Percentiles rank a stretch among this genome's conserved stretches.
Evolutionary conservation across 2,888 invertebrate genomes (phyloP).

Genomic region (Caenorhabditis angaria): DNA sequence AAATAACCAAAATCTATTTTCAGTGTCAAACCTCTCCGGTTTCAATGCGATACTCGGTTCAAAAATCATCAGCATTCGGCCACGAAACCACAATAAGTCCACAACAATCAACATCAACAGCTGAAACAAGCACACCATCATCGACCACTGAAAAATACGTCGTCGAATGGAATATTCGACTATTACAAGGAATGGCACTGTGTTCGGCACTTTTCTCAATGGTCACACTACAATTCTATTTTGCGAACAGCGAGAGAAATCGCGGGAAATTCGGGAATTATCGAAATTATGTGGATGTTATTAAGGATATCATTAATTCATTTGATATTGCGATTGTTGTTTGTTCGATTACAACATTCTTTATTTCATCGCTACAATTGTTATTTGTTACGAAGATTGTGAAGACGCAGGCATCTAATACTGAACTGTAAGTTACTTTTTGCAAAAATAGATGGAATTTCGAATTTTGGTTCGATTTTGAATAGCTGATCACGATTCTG

Average conservation of each 20-base stretch:
- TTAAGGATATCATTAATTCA: slow-evolving; percentile 38
- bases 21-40: slow-evolving; percentile 35
- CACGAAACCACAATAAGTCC: slow-evolving; percentile 16
- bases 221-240: slow-evolving; percentile 35
- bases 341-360: slow-evolving; percentile 40
- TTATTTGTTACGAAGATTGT: slow-evolving; percentile 38
- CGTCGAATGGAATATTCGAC: slow-evolving; percentile 38
- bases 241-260: slow-evolving; percentile 18
- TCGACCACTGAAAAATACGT: slow-evolving; percentile 1
- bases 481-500: too few species aligned
- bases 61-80: neutral
- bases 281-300: slow-evolving; percentile 16
- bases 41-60: slow-evolving; percentile 34
- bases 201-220: slow-evolving; percentile 41
- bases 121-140: neutral
- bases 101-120: slow-evolving; percentile 7
- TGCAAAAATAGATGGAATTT: slow-evolving; percentile 8
- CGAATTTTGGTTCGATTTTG: too few species aligned
- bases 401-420: slow-evolving; percentile 20
- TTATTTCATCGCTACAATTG: slow-evolving; percentile 46
- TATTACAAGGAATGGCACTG: slow-evolving; percentile 40
- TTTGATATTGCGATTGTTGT: slow-evolving; percentile 46
- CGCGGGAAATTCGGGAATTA: slow-evolving; percentile 10
- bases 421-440: slow-evolving; percentile 19
- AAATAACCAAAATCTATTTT: slow-evolving; percentile 5